Conservation (phyloP, 2,113 vertebrate genomes). For the Acanthisitta chloris region DNA sequence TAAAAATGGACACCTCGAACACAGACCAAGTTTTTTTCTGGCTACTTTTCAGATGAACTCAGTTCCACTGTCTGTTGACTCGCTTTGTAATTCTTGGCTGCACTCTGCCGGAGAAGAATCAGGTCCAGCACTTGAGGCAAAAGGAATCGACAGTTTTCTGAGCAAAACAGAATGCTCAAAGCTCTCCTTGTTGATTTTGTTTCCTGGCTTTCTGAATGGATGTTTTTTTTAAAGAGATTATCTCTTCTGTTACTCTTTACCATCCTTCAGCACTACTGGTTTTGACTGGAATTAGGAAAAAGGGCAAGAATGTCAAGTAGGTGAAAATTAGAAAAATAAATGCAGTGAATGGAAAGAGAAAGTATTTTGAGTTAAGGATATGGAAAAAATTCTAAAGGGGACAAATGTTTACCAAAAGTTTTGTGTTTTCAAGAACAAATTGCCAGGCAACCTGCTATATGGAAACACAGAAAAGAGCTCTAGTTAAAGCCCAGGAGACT, state of each 20-base stretch:
- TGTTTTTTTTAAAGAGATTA: background rate
- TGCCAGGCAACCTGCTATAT: background rate
- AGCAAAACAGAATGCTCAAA: slow-evolving; percentile 19
- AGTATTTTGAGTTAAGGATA: background rate
- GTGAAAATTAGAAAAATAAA: background rate
- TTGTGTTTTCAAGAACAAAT: background rate
- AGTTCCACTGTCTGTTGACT: slow-evolving; percentile 51
- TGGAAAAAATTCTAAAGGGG: background rate
- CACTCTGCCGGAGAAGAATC: slow-evolving; percentile 48
- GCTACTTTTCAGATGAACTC: slow-evolving; percentile 38
- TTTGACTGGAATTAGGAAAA: background rate
- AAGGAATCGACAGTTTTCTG: background rate
- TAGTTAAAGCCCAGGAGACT: background rate
- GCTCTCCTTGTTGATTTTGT: slow-evolving; percentile 12
- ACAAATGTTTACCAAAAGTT: background rate
- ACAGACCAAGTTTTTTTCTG: background rate
- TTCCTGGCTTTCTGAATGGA: background rate
- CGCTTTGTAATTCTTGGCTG: slow-evolving; percentile 51
- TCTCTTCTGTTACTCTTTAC: background rate
- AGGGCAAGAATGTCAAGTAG: background rate
- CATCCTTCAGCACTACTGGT: background rate
- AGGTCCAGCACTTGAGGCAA: slow-evolving; percentile 1
- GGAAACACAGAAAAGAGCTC: background rate
- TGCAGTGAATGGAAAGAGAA: background rate
- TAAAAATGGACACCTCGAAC: slow-evolving; percentile 26